Percentiles rank a stretch among this genome's conserved stretches.
Conservation (phyloP, 2,888 invertebrate species). For the Apamea monoglypha region DNA sequence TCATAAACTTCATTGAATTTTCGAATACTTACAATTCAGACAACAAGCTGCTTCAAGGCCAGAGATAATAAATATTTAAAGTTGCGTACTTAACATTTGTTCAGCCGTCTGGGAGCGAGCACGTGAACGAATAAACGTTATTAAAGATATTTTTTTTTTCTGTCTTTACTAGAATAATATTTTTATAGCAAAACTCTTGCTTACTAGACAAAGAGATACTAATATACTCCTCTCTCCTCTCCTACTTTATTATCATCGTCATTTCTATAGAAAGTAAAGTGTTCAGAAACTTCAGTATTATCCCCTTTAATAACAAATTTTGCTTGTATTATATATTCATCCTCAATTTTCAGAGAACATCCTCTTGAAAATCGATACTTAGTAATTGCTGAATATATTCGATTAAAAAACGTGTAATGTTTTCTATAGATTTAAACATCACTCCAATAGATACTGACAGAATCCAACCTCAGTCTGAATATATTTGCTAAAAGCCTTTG, state of each 20-base stretch:
- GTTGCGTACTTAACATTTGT: constrained; percentile 32
- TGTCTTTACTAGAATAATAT: neutral
- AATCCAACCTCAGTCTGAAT: constrained; percentile 10
- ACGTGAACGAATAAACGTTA: neutral
- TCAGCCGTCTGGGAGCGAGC: constrained; percentile 24
- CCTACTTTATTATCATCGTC: neutral
- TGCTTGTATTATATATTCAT: too few species aligned
- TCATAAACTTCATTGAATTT: constrained; percentile 37
- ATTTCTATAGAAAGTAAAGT: neutral
- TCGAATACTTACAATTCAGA: constrained; percentile 23
- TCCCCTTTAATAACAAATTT: too few species aligned
- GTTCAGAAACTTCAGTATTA: neutral
- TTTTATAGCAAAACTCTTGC: neutral
- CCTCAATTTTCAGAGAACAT: neutral
- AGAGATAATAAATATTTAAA: constrained; percentile 47
- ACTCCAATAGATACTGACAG: neutral
- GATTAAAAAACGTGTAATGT: neutral
- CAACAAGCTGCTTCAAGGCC: constrained; percentile 35
- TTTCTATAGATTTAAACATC: neutral
- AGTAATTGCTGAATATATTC: constrained; percentile 5
- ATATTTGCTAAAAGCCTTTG: constrained; percentile 30
- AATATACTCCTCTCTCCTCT: too few species aligned
- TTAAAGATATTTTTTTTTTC: neutral
- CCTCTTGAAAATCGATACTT: neutral
- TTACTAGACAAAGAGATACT: neutral